A percentile compares a stretch with the other conserved stretches of the same genome.
Evolutionary conservation across 2,888 invertebrate species (phyloP).

Genomic region (Fissipunctia ypsillon): DNA sequence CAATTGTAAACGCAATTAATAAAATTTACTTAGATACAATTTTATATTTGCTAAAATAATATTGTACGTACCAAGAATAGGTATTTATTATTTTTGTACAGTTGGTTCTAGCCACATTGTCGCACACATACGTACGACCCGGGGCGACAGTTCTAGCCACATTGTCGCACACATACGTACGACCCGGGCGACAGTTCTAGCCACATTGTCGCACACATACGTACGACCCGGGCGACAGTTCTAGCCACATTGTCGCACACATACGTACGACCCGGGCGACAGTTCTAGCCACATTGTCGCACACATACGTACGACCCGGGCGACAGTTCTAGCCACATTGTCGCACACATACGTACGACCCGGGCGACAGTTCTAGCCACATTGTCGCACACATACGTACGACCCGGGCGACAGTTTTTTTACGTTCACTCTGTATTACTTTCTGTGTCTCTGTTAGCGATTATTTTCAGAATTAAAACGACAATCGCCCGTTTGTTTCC

Average conservation of each 20-base stretch:
- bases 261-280: neutral
- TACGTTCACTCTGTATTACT: conserved; percentile 12
- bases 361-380: neutral
- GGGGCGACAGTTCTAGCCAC: neutral
- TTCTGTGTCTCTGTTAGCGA: conserved; percentile 27
- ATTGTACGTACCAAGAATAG: neutral
- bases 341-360: conserved; percentile 8
- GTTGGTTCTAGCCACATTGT: neutral
- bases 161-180: conserved; percentile 2
- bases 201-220: conserved; percentile 5
- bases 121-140: conserved; percentile 8
- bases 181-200: neutral
- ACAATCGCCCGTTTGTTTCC: conserved; percentile 57
- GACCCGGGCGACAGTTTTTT: conserved; percentile 5
- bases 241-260: conserved; percentile 10
- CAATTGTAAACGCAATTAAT: neutral
- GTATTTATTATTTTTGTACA: neutral
- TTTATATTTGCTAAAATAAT: neutral
- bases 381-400: conserved; percentile 2
- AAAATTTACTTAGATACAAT: neutral
- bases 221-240: neutral
- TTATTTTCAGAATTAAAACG: conserved; percentile 56
- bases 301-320: conserved; percentile 9
- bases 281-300: neutral
- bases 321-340: neutral